phyloP scores from a whole-genome alignment of 2,797 vertebrate species.

The Brachymystax lenok region DNA sequence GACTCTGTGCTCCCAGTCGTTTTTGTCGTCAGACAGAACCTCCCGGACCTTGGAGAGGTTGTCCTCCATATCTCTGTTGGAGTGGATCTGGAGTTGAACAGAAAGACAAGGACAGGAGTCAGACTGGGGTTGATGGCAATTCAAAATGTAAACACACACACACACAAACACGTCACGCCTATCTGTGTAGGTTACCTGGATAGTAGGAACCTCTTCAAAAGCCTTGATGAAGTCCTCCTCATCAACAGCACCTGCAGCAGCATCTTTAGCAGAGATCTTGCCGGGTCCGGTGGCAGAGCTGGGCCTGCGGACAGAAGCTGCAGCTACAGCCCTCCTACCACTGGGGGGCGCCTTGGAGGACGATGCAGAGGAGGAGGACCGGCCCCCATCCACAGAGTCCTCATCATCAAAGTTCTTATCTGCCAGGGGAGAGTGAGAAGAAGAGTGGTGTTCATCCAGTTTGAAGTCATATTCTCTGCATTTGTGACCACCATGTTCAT shows the following conservation, averaged over 20 bases:
- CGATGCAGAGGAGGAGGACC: slow-evolving; percentile 90
- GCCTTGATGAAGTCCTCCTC: slow-evolving; percentile 96
- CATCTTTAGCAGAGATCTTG: slow-evolving; percentile 85
- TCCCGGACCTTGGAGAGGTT: slow-evolving; percentile 93
- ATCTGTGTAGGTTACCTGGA: slow-evolving; percentile 76
- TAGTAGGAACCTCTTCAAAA: slow-evolving; percentile 91
- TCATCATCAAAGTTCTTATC: slow-evolving; percentile 99
- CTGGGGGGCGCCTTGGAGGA: slow-evolving; percentile 87
- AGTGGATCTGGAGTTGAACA: slow-evolving; percentile 84
- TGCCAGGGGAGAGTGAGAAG: slow-evolving; percentile 56
- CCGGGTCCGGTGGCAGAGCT: slow-evolving; percentile 76
- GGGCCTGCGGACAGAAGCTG: slow-evolving; percentile 83
- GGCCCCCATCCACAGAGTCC: slow-evolving; percentile 95
- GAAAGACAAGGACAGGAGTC: not conserved
- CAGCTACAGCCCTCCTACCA: slow-evolving; percentile 78
- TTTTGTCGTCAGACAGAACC: slow-evolving; percentile 93
- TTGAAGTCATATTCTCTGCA: not conserved
- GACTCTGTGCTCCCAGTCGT: slow-evolving; percentile 97
- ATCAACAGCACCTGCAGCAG: slow-evolving; percentile 91
- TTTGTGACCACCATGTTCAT: not conserved
- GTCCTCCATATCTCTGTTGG: slow-evolving; percentile 93
- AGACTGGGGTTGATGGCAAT: not conserved
- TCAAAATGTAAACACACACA: not conserved
- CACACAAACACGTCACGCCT: not conserved
- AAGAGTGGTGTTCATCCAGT: not conserved